phyloP scores from a whole-genome alignment of 2,888 invertebrate genomes.

The Sinhomidia bicolor region DNA sequence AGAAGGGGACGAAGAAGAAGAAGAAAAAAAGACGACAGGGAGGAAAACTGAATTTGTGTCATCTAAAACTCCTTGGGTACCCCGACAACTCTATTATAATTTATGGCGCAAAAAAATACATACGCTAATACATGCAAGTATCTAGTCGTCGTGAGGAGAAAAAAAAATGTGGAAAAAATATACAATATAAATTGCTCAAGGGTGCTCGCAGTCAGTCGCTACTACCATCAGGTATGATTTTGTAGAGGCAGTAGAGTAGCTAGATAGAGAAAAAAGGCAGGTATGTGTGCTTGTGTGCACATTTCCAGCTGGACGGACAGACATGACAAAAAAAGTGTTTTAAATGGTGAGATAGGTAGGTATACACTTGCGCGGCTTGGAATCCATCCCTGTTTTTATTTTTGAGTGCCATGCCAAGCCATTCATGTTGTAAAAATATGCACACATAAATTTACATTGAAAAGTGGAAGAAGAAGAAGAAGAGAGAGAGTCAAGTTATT shows the following conservation, averaged over 20 bases:
- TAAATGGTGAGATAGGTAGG: background rate
- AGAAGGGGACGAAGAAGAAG: background rate
- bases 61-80: conserved; percentile 26
- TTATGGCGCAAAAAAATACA: background rate
- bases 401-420: background rate
- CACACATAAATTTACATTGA: conserved; percentile 19
- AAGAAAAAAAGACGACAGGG: background rate
- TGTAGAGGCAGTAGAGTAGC: no score
- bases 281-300: background rate
- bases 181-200: background rate
- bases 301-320: background rate
- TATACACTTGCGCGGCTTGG: background rate
- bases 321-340: background rate
- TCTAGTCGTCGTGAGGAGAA: background rate
- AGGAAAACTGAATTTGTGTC: conserved; percentile 27
- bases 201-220: background rate
- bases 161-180: background rate
- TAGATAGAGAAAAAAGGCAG: no score
- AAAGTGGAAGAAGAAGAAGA: background rate
- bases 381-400: background rate
- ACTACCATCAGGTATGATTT: background rate
- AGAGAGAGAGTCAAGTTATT: conserved; percentile 12
- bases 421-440: background rate
- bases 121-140: background rate
- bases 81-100: conserved; percentile 37